Evolutionary conservation across 2,113 vertebrate species (phyloP), one percentile per base, ranked within the genome.

Genomic region (Tonatia bakeri): DNA sequence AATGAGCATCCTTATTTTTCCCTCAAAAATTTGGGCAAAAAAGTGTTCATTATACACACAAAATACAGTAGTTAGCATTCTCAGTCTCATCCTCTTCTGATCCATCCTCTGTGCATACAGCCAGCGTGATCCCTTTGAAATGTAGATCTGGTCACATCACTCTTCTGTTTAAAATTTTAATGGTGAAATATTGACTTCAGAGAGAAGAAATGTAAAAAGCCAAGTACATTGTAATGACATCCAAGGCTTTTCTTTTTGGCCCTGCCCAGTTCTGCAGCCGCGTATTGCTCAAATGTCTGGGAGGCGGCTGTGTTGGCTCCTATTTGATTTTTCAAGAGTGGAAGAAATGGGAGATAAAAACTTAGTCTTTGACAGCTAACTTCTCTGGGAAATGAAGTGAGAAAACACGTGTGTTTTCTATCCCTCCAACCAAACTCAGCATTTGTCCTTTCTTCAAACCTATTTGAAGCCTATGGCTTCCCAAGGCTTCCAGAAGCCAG

Each of bases 351-450:
- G 33, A 92, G 82, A 70, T 79, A 81, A 90, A 86, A 65, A 67
- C 81, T 83, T 26, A 28, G 24, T n/a, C 80, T 92, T 85, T 94
- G 94, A 94, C 77, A 95, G 86, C 73, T 59, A 64, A 82, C 79
- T 72, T 92, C 91, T 50, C 77, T 59, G 67, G 72, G 67, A 94
- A 70, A 40, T 28, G 59, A 84, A 54, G 64, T 81, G 94, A 94
- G 90, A 94, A 94, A 87, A 75, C 90, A 90, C 76, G 94, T 82
- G 47, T 97, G 93, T 96, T 96, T 97, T 64, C 76, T 82, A 87
- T 95, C 87, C 90, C 43, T 90, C 17, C 50, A 88, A 73, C 14
- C 7, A 91, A 95, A 87, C 90, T 87, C 87, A 96, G 36, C 52
- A 72, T 93, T 96, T 59, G n/a, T 80, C 67, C 45, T 94, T 43